These are phyloP conservation scores for Halictus quadricinctus DNA, from an alignment of 2,888 invertebrate species.

Conservation along the genomic window DNA sequence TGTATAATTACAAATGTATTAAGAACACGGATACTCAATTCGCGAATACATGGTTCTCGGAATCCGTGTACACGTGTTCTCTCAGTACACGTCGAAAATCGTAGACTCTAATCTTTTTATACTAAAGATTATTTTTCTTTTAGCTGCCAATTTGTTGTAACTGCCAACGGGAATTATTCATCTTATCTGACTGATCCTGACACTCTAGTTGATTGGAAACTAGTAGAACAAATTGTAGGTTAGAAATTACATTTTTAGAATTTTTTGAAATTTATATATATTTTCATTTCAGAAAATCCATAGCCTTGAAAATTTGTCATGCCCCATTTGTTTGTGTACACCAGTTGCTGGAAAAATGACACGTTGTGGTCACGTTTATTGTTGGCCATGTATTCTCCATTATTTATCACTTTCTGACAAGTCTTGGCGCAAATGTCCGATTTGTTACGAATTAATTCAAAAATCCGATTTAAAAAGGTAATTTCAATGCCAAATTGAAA, in stretches of 20 bases:
- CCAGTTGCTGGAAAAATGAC: constrained; percentile 96
- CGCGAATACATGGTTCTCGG: background rate
- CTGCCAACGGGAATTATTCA: constrained; percentile 90
- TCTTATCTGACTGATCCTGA: constrained; percentile 93
- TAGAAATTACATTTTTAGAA: constrained; percentile 9
- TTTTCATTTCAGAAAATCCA: constrained; percentile 84
- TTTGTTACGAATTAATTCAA: constrained; percentile 93
- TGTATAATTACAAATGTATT: too few relatives aligned
- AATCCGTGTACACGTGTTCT: background rate
- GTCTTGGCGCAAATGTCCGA: constrained; percentile 93
- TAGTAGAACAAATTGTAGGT: constrained; percentile 95
- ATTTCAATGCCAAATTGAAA: background rate
- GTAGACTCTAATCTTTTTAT: background rate
- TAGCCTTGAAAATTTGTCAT: constrained; percentile 88
- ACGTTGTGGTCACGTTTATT: constrained; percentile 97
- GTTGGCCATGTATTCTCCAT: constrained; percentile 97
- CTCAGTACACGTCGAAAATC: background rate
- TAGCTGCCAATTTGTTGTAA: constrained; percentile 98
- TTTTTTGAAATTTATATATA: constrained; percentile 6
- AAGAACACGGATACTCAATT: background rate
- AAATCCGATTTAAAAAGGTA: constrained; percentile 93
- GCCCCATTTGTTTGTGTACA: constrained; percentile 95
- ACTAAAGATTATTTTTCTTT: constrained; percentile 1
- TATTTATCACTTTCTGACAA: constrained; percentile 94
- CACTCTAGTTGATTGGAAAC: constrained; percentile 94